Evolutionary conservation across 2,888 invertebrate genomes (phyloP).

Genomic region (Nemurella pictetii): DNA sequence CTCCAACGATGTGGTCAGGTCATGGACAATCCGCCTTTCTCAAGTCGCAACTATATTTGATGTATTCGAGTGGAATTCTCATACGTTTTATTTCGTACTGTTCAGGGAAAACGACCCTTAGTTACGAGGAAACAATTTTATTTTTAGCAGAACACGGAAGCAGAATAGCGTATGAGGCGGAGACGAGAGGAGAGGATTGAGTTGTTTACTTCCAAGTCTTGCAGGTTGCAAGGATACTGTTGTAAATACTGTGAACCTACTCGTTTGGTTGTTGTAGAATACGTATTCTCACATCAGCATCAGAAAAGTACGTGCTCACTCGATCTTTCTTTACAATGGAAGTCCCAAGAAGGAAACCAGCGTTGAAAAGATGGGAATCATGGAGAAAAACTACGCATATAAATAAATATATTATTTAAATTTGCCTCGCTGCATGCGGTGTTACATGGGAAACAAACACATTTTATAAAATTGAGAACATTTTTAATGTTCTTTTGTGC

Average conservation of each 20-base stretch:
- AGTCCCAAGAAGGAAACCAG: neutral
- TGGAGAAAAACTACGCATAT: neutral
- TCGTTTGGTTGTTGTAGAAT: neutral
- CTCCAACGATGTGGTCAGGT: neutral
- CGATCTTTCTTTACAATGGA: neutral
- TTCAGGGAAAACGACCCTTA: neutral
- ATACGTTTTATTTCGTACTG: neutral
- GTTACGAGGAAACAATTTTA: neutral
- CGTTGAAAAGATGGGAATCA: neutral
- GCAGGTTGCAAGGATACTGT: neutral
- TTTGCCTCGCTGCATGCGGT: neutral
- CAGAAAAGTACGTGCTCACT: neutral
- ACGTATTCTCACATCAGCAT: neutral
- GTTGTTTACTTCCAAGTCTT: neutral
- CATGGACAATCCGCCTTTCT: neutral
- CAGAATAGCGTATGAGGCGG: neutral
- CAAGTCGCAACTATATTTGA: neutral
- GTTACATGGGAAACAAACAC: neutral
- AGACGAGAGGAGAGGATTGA: neutral
- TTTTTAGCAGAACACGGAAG: neutral
- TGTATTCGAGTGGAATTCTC: neutral
- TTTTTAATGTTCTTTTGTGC: neutral
- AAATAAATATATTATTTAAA: neutral
- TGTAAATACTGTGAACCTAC: neutral
- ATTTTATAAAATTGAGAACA: neutral